Evolutionary conservation across 2,113 vertebrate genomes (phyloP).

Genomic region (Ranitomeya variabilis): DNA sequence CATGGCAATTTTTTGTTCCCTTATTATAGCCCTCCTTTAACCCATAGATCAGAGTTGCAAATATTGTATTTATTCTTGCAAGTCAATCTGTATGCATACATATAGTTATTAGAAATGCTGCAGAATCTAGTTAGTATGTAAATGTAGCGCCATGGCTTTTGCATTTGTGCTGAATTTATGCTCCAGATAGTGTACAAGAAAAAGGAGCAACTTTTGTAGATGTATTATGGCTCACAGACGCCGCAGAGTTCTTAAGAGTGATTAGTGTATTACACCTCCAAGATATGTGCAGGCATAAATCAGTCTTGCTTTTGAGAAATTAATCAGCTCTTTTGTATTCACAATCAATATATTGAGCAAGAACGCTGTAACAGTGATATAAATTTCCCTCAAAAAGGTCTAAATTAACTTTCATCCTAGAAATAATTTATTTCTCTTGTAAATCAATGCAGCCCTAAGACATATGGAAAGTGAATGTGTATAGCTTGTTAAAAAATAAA

Average conservation of each 20-base stretch:
- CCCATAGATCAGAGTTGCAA: background rate
- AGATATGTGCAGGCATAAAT: constrained; percentile 9
- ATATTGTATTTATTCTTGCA: background rate
- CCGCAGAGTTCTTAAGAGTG: constrained; percentile 19
- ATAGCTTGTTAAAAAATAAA: constrained; percentile 10
- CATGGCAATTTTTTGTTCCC: background rate
- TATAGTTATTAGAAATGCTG: background rate
- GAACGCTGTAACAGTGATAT: constrained; percentile 34
- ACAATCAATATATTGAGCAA: constrained; percentile 54
- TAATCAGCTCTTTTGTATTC: constrained; percentile 56
- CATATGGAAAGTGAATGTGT: constrained; percentile 11
- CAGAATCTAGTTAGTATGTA: constrained; percentile 32
- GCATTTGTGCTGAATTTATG: constrained; percentile 14
- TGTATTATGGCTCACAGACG: constrained; percentile 5
- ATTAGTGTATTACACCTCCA: constrained; percentile 23
- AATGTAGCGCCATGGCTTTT: background rate
- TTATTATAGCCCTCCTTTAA: background rate
- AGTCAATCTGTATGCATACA: background rate
- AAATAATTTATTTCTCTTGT: constrained; percentile 45
- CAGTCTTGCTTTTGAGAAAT: constrained; percentile 41
- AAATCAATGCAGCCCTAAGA: constrained; percentile 35
- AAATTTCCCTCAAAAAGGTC: constrained; percentile 31
- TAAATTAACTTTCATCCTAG: constrained; percentile 49
- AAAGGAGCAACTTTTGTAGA: constrained; percentile 16
- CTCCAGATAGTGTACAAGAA: background rate